Base-by-base conservation (phyloP, 2,113 vertebrate genomes). In the Psophia crepitans region DNA sequence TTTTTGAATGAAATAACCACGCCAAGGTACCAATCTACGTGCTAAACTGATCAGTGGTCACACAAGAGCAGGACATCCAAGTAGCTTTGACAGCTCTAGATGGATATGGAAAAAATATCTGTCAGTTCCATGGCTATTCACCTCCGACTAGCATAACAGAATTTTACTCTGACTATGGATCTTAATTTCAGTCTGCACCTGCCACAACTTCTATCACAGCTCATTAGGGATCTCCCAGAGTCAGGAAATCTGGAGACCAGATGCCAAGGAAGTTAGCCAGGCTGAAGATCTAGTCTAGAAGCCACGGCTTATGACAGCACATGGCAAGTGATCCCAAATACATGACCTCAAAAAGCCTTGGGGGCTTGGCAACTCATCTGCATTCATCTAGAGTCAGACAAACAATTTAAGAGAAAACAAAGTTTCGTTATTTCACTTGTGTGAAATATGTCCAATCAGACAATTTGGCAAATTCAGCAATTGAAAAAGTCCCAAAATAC, bases 151-250 rank as follows among this genome's bases (percentile, higher is more conserved):
- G 37, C 32, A 54, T 35, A 68, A 64, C 3, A 60, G 39, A 65
- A 83, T 79, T 95, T 89, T 83, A 71, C 65, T 80, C 92, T 84
- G 79, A 61, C 58, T 90, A 54, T 54, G 56, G 68, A 92, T 83
- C 46, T 83, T 65, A 69, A 88, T 93, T 96, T 95, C 68, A 57
- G 65, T 9, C 74, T 95, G 94, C 92, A 94, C 75, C 87, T 97
- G 95, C 70, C 78, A 88, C 82, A 93, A 14, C 18, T 94, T 82
- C 51, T 79, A 84, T 94, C 78, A 65, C 85, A 94, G 83, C 76
- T 96, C 80, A 74, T 93, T 92, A 93, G 64, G 43, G 86, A 91
- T 81, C 73, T 70, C 80, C 64, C 56, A 96, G 58, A 78, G 80
- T 89, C 83, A 96, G 73, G 64, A 96, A 92, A 94, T 94, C 64